These are phyloP conservation scores for Hydropotes inermis DNA, from an alignment of 2,113 vertebrate genomes.

Conservation along the genomic window DNA sequence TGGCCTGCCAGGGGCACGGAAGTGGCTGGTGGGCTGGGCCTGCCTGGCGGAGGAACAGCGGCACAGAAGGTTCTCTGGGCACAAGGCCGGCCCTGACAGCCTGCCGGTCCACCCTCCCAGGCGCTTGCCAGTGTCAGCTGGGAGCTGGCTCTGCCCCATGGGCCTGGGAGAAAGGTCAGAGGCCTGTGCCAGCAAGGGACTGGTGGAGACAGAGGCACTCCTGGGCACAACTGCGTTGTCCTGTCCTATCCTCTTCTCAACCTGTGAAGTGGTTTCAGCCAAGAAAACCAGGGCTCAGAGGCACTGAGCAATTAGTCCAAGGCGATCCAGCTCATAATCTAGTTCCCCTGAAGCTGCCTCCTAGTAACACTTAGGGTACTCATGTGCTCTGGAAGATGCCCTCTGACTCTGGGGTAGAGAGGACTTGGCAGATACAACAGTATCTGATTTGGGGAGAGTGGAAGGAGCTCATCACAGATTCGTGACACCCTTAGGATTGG, in stretches of 20 bases:
- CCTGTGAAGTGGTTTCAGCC: background rate
- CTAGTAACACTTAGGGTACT: background rate
- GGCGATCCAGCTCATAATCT: background rate
- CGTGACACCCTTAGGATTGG: background rate
- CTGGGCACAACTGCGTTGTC: background rate
- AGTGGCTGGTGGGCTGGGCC: constrained; percentile 64
- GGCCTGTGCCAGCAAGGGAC: constrained; percentile 36
- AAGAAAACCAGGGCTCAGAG: background rate
- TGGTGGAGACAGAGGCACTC: background rate
- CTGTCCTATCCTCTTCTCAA: background rate
- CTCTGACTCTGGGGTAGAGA: background rate
- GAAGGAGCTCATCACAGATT: background rate
- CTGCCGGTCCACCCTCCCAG: constrained; percentile 62
- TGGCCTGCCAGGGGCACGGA: constrained; percentile 76
- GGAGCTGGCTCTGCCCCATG: constrained; percentile 40
- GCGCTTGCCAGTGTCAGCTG: constrained; percentile 59
- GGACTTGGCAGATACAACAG: background rate
- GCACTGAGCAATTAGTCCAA: background rate
- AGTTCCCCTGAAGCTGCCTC: background rate
- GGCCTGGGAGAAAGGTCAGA: constrained; percentile 48
- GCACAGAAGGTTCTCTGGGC: constrained; percentile 74
- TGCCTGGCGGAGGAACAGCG: constrained; percentile 72
- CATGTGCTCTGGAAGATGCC: background rate
- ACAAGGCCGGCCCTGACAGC: constrained; percentile 68
- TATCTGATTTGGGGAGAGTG: background rate